These are phyloP conservation scores for Sebastes steindachneri DNA, from an alignment of 2,797 vertebrate genomes.

Conservation along the genomic window DNA sequence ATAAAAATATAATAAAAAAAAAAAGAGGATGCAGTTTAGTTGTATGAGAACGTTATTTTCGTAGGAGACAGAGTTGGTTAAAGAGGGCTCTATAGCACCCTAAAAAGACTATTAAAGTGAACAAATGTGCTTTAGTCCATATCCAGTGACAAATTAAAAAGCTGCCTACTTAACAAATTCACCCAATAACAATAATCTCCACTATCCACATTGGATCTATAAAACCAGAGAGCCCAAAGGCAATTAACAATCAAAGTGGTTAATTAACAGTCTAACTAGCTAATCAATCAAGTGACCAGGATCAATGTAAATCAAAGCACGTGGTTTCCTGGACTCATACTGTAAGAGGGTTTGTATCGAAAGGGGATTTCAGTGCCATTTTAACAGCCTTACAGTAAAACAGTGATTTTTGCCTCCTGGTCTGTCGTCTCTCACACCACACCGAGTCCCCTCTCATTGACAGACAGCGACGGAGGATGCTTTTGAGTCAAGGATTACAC, in stretches of 20 bases:
- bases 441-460: slow-evolving; percentile 21
- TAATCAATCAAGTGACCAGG: slow-evolving; percentile 26
- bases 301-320: slow-evolving; percentile 35
- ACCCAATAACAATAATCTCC: background rate
- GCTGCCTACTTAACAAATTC: background rate
- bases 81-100: background rate
- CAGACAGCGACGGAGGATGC: slow-evolving; percentile 28
- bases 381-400: background rate
- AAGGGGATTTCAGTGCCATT: background rate
- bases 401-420: background rate
- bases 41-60: no score
- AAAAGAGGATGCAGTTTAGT: no score
- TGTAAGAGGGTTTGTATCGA: background rate
- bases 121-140: background rate
- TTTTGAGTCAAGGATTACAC: slow-evolving; percentile 55
- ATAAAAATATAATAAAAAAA: no score
- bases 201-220: slow-evolving; percentile 14
- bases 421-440: background rate
- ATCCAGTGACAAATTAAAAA: background rate
- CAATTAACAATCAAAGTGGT: slow-evolving; percentile 16
- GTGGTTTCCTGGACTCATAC: background rate
- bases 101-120: background rate
- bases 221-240: slow-evolving; percentile 3
- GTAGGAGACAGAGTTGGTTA: background rate
- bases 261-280: background rate